A percentile compares a stretch with the other conserved stretches of the same genome.
These are phyloP conservation scores for Zenarchopterus dispar DNA, from an alignment of 2,797 vertebrate species.

Conservation along the genomic window DNA sequence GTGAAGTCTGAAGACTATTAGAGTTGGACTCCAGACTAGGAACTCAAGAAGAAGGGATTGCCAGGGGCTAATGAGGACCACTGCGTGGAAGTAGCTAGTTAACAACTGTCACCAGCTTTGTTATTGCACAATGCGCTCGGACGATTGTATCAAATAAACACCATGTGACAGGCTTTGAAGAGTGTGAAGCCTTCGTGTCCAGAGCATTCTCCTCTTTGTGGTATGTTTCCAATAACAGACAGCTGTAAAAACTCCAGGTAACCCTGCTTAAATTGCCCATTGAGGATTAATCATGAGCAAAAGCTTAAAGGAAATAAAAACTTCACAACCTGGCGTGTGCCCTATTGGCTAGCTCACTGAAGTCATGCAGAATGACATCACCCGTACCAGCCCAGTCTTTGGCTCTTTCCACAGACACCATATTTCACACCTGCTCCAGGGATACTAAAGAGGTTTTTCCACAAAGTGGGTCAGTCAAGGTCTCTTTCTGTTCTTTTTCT, in stretches of 20 bases:
- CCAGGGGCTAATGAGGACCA: constrained; percentile 60
- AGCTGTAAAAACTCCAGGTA: constrained; percentile 76
- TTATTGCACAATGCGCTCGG: constrained; percentile 54
- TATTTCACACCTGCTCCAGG: constrained; percentile 58
- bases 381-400: constrained; percentile 28
- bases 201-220: constrained; percentile 22
- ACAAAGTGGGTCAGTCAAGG: neutral
- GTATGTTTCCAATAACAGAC: constrained; percentile 69
- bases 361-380: constrained; percentile 72
- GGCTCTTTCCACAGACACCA: constrained; percentile 62
- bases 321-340: constrained; percentile 55
- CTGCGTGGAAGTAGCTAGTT: constrained; percentile 51
- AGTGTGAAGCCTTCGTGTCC: constrained; percentile 44
- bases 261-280: constrained; percentile 56
- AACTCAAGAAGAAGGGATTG: constrained; percentile 44
- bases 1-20: constrained; percentile 65
- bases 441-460: constrained; percentile 22
- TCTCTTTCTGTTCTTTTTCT: neutral
- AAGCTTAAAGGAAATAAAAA: constrained; percentile 65
- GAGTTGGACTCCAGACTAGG: constrained; percentile 46
- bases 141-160: constrained; percentile 74
- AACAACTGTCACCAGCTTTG: constrained; percentile 57
- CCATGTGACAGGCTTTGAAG: constrained; percentile 61
- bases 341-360: constrained; percentile 47
- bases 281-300: constrained; percentile 64